phyloP scores from a whole-genome alignment of 1,140 invertebrate genomes.

The Meloidogyne chitwoodi region DNA sequence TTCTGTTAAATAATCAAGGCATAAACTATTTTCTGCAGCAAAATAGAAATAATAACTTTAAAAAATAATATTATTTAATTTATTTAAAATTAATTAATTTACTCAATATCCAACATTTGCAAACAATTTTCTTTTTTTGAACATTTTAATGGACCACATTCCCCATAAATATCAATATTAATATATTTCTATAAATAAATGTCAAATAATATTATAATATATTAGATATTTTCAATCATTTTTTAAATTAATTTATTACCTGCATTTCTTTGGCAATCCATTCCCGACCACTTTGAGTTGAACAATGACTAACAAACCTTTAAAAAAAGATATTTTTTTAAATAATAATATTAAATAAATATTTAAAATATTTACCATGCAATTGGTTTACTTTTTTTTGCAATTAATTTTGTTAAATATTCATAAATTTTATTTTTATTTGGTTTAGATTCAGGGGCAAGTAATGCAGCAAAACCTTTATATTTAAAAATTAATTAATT shows the following conservation, averaged over 20 bases:
- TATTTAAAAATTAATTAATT: conserved; percentile 5
- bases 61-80: not conserved
- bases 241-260: conserved; percentile 9
- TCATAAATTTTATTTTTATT: conserved; percentile 1
- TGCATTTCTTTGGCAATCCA: conserved; percentile 41
- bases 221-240: not conserved
- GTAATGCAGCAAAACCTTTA: conserved; percentile 36
- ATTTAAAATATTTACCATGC: conserved; percentile 54
- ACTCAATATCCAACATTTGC: conserved; percentile 49
- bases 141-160: conserved; percentile 46
- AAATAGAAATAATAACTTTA: conserved; percentile 72
- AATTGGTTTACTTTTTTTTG: conserved; percentile 61
- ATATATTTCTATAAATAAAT: conserved; percentile 40
- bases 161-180: conserved; percentile 48
- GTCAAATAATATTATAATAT: no score
- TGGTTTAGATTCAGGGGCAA: conserved; percentile 34
- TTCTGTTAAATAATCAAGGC: conserved; percentile 60
- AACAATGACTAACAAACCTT: conserved; percentile 61
- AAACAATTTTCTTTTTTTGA: conserved; percentile 41
- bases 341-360: no score
- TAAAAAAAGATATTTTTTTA: not conserved
- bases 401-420: conserved; percentile 27
- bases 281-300: conserved; percentile 38
- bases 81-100: not conserved
- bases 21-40: conserved; percentile 70